Evolutionary conservation across 2,113 vertebrate species (phyloP).

Genomic region (Crotophaga sulcirostris): DNA sequence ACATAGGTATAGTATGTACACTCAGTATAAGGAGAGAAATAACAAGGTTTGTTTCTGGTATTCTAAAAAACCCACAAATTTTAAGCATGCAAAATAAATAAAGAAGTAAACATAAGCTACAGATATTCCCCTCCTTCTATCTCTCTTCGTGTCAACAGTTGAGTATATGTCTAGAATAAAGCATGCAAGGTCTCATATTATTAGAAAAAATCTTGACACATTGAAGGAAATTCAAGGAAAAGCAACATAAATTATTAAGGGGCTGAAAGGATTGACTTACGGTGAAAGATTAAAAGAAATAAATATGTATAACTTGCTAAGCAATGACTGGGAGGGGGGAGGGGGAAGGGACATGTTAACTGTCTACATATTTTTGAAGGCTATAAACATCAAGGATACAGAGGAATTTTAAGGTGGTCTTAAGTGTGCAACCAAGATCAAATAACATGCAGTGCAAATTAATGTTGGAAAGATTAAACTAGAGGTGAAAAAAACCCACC

Average conservation of each 20-base stretch:
- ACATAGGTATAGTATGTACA: not conserved
- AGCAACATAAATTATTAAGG: conserved; percentile 67
- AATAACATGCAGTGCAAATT: not conserved
- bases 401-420: conserved; percentile 28
- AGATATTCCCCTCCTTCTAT: not conserved
- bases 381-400: conserved; percentile 5
- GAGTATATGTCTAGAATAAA: conserved; percentile 26
- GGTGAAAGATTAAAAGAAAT: conserved; percentile 69
- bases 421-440: not conserved
- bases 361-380: conserved; percentile 14
- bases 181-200: not conserved
- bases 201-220: conserved; percentile 28
- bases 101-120: not conserved
- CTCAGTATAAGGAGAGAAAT: not conserved
- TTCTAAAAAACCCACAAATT: not conserved
- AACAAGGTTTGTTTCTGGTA: not conserved
- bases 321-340: not conserved
- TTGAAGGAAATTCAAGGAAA: conserved; percentile 59
- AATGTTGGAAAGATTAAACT: not conserved
- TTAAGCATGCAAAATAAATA: not conserved
- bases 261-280: conserved; percentile 43
- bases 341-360: conserved; percentile 1
- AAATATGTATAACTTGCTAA: conserved; percentile 66
- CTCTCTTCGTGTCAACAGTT: not conserved
- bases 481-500: not conserved